These are phyloP conservation scores for Synanthedon vespiformis DNA, from an alignment of 2,888 invertebrate genomes.

Conservation along the genomic window DNA sequence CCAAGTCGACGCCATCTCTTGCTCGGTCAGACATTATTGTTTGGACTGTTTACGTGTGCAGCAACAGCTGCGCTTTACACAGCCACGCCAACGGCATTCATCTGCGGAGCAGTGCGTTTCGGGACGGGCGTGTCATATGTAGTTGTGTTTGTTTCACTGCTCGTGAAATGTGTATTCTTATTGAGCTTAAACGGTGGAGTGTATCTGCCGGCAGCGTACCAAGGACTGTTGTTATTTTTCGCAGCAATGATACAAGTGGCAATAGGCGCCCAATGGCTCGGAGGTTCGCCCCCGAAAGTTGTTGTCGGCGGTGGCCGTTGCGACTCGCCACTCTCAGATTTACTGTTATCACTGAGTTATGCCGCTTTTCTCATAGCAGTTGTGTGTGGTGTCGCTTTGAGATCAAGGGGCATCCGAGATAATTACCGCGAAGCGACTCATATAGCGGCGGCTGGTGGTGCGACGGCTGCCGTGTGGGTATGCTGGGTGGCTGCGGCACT, in stretches of 20 bases:
- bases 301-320: slow-evolving; percentile 56
- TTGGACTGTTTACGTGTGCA: slow-evolving; percentile 86
- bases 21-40: slow-evolving; percentile 86
- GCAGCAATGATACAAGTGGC: slow-evolving; percentile 92
- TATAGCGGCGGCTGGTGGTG: slow-evolving; percentile 89
- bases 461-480: slow-evolving; percentile 88
- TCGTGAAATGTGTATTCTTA: slow-evolving; percentile 94
- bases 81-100: slow-evolving; percentile 81
- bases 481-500: slow-evolving; percentile 88
- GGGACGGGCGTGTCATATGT: slow-evolving; percentile 87
- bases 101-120: slow-evolving; percentile 85
- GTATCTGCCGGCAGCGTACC: slow-evolving; percentile 92
- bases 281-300: slow-evolving; percentile 78
- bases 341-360: slow-evolving; percentile 83
- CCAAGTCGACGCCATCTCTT: slow-evolving; percentile 88
- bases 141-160: slow-evolving; percentile 88
- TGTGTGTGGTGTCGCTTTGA: slow-evolving; percentile 85
- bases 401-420: slow-evolving; percentile 89
- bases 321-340: slow-evolving; percentile 76
- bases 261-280: slow-evolving; percentile 86
- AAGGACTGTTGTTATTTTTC: slow-evolving; percentile 88
- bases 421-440: slow-evolving; percentile 94
- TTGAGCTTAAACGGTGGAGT: slow-evolving; percentile 92
- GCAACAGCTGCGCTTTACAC: slow-evolving; percentile 83
- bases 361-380: slow-evolving; percentile 87